Conservation (phyloP, 2,113 vertebrate species). For the Heliornis fulica region DNA sequence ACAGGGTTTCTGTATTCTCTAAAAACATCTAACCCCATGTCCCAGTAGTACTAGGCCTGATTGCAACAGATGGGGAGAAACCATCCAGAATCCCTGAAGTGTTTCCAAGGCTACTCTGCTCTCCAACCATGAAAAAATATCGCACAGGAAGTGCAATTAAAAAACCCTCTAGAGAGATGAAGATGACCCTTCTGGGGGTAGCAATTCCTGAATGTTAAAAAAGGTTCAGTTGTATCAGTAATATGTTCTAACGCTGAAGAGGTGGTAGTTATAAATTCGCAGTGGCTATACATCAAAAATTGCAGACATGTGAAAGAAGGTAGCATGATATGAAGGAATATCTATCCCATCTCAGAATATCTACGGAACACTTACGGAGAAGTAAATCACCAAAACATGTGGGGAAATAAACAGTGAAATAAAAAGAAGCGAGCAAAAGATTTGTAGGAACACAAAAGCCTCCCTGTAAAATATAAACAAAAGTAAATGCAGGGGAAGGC, state of each 20-base stretch:
- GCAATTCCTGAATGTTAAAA: background rate
- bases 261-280: background rate
- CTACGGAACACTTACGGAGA: background rate
- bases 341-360: background rate
- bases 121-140: background rate
- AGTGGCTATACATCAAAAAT: background rate
- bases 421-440: background rate
- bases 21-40: background rate
- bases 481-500: background rate
- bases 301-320: background rate
- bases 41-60: background rate
- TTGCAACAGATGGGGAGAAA: background rate
- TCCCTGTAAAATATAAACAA: background rate
- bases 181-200: background rate
- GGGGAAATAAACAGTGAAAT: background rate
- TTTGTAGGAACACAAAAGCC: background rate
- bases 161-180: background rate
- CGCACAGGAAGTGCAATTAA: background rate
- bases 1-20: background rate
- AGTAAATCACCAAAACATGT: background rate
- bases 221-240: background rate
- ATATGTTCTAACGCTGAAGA: background rate
- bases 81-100: background rate
- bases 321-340: background rate
- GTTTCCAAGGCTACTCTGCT: background rate